Conservation (phyloP, 2,113 vertebrate species). For the Sclerurus mexicanus region DNA sequence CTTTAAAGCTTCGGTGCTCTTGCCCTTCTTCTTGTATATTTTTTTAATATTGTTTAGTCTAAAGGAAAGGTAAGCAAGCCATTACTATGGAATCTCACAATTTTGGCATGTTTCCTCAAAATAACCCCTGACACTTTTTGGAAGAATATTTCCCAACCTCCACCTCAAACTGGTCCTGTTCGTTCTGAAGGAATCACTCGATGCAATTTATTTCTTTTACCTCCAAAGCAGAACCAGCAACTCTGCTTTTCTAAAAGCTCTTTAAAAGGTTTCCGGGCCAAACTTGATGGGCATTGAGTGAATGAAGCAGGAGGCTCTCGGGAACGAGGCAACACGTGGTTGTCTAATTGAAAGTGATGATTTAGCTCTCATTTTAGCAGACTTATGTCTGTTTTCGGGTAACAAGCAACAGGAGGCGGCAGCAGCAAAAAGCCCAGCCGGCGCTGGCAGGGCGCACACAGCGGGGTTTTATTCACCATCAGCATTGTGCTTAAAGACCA, state of each 20-base stretch:
- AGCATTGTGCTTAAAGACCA: background rate
- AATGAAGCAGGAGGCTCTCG: background rate
- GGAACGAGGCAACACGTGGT: background rate
- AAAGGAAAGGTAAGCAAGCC: background rate
- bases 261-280: background rate
- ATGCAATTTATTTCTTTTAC: accelerated
- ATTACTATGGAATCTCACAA: background rate
- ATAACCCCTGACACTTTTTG: background rate
- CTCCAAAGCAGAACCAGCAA: background rate
- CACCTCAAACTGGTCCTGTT: background rate
- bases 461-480: background rate
- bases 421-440: background rate
- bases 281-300: background rate
- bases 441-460: background rate
- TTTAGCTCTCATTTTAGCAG: background rate
- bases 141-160: background rate
- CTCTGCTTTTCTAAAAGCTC: background rate
- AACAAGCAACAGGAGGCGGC: background rate
- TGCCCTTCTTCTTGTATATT: slow-evolving; percentile 78
- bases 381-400: background rate
- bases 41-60: slow-evolving; percentile 86
- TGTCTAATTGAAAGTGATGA: background rate
- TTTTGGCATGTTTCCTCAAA: background rate
- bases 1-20: slow-evolving; percentile 79
- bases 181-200: background rate